Base-by-base conservation (phyloP, 2,113 vertebrate genomes). In the Lichenostomus cassidix region DNA sequence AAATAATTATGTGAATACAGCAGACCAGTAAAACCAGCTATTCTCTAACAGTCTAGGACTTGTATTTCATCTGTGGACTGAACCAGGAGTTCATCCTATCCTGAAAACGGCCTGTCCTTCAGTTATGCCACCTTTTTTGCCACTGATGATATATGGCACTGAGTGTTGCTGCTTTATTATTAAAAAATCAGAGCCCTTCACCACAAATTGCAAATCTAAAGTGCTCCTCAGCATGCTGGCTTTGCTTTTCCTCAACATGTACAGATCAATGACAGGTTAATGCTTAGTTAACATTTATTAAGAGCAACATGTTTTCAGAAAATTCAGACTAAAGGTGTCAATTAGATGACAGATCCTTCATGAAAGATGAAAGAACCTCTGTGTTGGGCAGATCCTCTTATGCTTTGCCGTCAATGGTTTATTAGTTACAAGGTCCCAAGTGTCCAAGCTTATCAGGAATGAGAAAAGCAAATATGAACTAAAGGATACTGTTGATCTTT, bases 211-310 rank as follows among this genome's bases (percentile, higher is more conserved):
- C 87, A 92, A 80, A 67, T 81, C 67, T 87, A 1, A 92, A 86
- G 53, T 44, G 47, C 42, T 91, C 85, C 87, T 85, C 59, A 56
- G 90, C 9, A 1, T 73, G 79, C 89, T 85, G 85, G 74, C 74
- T 92, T 97, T 90, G 76, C 92, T 82, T n/a, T 79, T 89, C 71
- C 68, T 85, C 83, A 83, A 63, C 87, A 63, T 18, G 8, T 59
- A 75, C 60, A 93, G 86, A 94, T 97, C 96, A 92, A 96, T 96
- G 94, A 64, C 87, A 93, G 93, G 92, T 96, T 95, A 96, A 97
- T 95, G 89, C 80, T 90, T 94, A 96, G 90, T 91, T 95, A 96
- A 94, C 94, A 92, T 94, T 97, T 95, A 95, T 97, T 96, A 96
- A 92, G 62, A 95, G 56, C 64, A 95, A 92, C 92, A 94, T 74